A percentile compares a stretch with the other conserved stretches of the same genome.
These are phyloP conservation scores for Cryptocephalus primarius DNA, from an alignment of 2,888 invertebrate species.

Conservation along the genomic window DNA sequence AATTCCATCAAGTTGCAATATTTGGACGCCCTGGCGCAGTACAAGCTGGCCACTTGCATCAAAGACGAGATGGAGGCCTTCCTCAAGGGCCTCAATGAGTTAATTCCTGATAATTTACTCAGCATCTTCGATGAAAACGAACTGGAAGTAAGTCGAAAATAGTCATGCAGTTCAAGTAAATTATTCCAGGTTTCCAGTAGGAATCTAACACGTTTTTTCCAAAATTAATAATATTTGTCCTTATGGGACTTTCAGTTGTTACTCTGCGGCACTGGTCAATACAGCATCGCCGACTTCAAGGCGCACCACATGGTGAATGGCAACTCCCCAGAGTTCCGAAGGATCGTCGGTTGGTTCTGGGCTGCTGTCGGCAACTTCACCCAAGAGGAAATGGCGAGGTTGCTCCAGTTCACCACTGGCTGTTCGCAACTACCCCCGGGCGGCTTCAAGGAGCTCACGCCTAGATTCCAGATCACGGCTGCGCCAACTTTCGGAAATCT, in stretches of 20 bases:
- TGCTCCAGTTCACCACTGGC: conserved; percentile 88
- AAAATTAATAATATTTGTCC: conserved; percentile 21
- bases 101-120: conserved; percentile 85
- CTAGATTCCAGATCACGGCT: conserved; percentile 85
- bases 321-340: conserved; percentile 67
- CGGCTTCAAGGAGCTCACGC: conserved; percentile 80
- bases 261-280: conserved; percentile 87
- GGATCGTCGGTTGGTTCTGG: conserved; percentile 86
- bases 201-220: no score
- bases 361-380: conserved; percentile 81
- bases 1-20: conserved; percentile 71
- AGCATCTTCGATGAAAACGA: conserved; percentile 95
- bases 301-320: conserved; percentile 80
- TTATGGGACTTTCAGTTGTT: conserved; percentile 53
- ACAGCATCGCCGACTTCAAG: conserved; percentile 82
- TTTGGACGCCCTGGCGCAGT: conserved; percentile 81
- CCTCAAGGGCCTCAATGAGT: conserved; percentile 78
- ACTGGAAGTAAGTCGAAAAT: conserved; percentile 59
- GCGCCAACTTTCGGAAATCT: conserved; percentile 83
- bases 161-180: no score
- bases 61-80: conserved; percentile 80
- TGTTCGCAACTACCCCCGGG: conserved; percentile 86
- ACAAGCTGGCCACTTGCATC: conserved; percentile 70
- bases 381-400: conserved; percentile 83
- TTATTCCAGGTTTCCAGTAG: no score